A percentile compares a stretch with the other conserved stretches of the same genome.
Evolutionary conservation across 2,113 vertebrate species (phyloP).

Genomic region (Prolemur simus): DNA sequence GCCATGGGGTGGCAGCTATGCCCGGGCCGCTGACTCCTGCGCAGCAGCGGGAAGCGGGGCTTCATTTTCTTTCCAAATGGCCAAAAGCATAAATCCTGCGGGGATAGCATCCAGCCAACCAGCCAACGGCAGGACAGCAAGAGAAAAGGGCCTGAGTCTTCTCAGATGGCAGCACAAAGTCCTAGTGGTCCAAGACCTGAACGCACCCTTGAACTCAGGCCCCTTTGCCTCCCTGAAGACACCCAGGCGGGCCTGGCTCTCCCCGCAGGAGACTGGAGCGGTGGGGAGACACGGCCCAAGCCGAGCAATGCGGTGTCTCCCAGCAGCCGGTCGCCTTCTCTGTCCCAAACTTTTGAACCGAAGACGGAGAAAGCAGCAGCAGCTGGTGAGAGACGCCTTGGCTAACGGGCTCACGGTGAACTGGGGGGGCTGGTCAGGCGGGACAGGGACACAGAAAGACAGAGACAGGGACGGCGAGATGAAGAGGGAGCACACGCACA

Average conservation of each 20-base stretch:
- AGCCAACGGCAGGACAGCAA: conserved; percentile 48
- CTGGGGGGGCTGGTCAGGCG: neutral
- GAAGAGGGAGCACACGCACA: neutral
- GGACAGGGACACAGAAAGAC: neutral
- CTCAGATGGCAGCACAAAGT: conserved; percentile 63
- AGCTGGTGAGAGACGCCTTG: neutral
- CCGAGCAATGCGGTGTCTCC: neutral
- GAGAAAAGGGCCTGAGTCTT: conserved; percentile 63
- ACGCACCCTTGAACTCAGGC: neutral
- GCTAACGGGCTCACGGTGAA: neutral
- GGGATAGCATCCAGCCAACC: conserved; percentile 62
- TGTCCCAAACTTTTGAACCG: neutral
- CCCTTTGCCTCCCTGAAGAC: neutral
- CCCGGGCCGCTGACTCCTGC: conserved; percentile 63
- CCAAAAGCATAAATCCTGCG: conserved; percentile 60
- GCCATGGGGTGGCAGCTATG: conserved; percentile 61
- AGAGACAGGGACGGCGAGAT: neutral
- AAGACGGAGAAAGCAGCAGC: neutral
- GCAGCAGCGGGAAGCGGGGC: conserved; percentile 49
- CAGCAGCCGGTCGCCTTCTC: neutral
- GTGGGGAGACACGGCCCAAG: neutral
- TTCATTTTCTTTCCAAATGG: conserved; percentile 61
- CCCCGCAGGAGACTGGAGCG: neutral
- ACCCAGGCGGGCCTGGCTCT: neutral
- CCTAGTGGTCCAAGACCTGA: neutral